Evolutionary conservation across 2,113 vertebrate species (phyloP).

Genomic region (Peucedramus taeniatus): DNA sequence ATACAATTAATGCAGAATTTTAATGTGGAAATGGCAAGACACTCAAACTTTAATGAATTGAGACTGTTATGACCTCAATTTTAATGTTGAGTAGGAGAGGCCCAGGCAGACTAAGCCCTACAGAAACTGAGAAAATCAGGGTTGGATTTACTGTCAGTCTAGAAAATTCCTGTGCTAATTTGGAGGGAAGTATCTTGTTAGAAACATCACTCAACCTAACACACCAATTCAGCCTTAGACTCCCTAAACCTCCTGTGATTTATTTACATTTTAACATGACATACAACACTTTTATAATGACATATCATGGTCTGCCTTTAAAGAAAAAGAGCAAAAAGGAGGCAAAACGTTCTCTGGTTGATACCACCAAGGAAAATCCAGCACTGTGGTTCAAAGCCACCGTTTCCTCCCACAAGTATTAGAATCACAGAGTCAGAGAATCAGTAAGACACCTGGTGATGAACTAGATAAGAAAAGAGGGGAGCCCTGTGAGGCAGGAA

Average conservation of each 20-base stretch:
- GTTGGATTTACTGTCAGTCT: neutral
- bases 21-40: neutral
- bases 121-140: neutral
- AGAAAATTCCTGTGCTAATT: neutral
- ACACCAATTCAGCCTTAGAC: neutral
- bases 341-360: neutral
- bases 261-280: neutral
- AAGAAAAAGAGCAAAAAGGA: neutral
- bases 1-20: neutral
- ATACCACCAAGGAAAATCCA: neutral
- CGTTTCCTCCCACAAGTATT: neutral
- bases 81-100: neutral
- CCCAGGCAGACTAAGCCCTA: neutral
- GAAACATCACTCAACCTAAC: neutral
- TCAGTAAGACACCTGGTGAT: neutral
- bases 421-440: neutral
- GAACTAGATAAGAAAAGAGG: accelerated
- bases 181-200: neutral
- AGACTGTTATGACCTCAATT: neutral
- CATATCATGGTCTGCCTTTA: neutral
- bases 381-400: neutral
- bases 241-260: neutral
- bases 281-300: neutral
- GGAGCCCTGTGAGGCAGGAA: neutral
- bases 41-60: neutral